phyloP scores from a whole-genome alignment of 2,113 vertebrate genomes.

The Protomyctophum bolini region DNA sequence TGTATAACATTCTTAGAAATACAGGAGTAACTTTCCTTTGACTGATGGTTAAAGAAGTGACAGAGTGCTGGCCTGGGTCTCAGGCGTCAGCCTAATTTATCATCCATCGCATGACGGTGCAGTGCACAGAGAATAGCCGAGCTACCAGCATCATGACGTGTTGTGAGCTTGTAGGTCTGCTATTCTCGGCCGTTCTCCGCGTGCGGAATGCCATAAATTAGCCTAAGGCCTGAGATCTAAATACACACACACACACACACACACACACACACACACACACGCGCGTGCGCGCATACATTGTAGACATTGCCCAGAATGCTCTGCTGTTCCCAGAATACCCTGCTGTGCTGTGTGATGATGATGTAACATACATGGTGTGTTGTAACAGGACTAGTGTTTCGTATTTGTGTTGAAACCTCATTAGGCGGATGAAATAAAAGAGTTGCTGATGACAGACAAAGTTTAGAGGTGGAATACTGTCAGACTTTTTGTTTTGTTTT shows the following conservation, averaged over 20 bases:
- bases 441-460: conserved; percentile 6
- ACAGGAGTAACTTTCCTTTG: too few species aligned
- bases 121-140: neutral
- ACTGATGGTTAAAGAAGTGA: too few species aligned
- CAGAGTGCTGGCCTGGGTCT: too few species aligned
- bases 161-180: too few species aligned
- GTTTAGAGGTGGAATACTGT: conserved; percentile 19
- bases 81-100: too few species aligned
- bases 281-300: conserved; percentile 12
- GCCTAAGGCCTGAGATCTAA: conserved; percentile 14
- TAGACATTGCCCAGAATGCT: conserved; percentile 61
- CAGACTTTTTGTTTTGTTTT: conserved; percentile 6
- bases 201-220: too few species aligned
- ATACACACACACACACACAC: conserved; percentile 3
- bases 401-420: conserved; percentile 58
- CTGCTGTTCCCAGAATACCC: conserved; percentile 41
- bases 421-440: conserved; percentile 22
- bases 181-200: too few species aligned
- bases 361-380: conserved; percentile 24
- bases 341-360: conserved; percentile 40
- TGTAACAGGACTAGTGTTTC: conserved; percentile 39
- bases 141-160: neutral
- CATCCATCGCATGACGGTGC: too few species aligned
- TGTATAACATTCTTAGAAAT: too few species aligned
- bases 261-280: neutral